Conservation (phyloP, 1,140 invertebrate species). For the Lamellibrachia luymesi region DNA sequence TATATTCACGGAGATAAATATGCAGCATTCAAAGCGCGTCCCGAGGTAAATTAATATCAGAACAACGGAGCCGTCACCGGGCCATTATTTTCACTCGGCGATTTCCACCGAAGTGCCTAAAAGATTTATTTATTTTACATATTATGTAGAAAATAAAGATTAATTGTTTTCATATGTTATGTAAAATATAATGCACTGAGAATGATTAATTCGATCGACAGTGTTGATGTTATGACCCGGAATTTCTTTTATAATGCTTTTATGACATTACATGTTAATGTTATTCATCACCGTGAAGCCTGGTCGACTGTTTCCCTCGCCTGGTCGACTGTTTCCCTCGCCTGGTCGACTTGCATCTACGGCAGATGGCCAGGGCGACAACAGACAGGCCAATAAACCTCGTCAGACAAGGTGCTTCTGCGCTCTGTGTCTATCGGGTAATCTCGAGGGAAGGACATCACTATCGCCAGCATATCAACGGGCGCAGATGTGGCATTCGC, state of each 20-base stretch:
- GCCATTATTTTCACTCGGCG: background rate
- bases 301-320: background rate
- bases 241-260: background rate
- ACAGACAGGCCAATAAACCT: background rate
- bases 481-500: slow-evolving; percentile 2
- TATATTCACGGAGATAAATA: background rate
- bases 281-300: background rate
- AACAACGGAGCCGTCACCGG: background rate
- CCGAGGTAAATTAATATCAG: background rate
- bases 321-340: background rate
- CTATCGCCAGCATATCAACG: background rate
- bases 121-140: background rate
- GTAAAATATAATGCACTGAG: background rate
- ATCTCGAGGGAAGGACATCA: background rate
- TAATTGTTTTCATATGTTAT: background rate
- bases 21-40: background rate
- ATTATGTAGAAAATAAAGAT: slow-evolving; percentile 2
- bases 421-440: background rate
- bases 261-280: background rate
- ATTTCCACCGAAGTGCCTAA: background rate
- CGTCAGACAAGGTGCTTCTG: background rate
- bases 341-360: background rate
- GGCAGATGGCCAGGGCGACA: background rate
- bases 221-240: background rate
- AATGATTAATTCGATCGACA: background rate